Evolutionary conservation across 2,888 invertebrate genomes (phyloP).

Genomic region (Eupithecia inturbata): DNA sequence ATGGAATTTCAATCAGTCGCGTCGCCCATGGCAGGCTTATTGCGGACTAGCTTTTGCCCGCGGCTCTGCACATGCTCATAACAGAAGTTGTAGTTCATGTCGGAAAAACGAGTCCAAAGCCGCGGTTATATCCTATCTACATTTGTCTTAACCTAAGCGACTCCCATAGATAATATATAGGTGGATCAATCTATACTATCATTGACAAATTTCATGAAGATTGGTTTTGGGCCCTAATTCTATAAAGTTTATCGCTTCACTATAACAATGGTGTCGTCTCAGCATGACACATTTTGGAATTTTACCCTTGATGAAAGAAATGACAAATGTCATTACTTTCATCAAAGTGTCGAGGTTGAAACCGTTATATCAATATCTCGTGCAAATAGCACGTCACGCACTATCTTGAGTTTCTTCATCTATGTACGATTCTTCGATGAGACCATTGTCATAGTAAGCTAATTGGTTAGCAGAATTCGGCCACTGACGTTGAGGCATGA

Average conservation of each 20-base stretch:
- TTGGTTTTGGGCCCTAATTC: background rate
- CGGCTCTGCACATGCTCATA: conserved; percentile 11
- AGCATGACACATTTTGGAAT: too few relatives aligned
- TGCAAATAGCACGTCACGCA: too few relatives aligned
- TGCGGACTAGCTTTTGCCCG: conserved; percentile 46
- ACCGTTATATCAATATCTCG: too few relatives aligned
- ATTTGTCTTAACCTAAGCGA: background rate
- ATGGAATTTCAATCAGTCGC: conserved; percentile 81
- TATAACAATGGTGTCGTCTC: too few relatives aligned
- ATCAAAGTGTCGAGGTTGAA: too few relatives aligned
- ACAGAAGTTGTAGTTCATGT: background rate
- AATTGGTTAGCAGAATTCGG: too few relatives aligned
- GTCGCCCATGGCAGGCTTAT: conserved; percentile 47
- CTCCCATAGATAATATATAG: background rate
- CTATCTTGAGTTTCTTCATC: too few relatives aligned
- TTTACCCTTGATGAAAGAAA: too few relatives aligned
- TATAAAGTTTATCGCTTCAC: background rate
- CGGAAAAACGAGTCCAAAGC: background rate
- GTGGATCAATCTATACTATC: background rate
- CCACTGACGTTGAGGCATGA: too few relatives aligned
- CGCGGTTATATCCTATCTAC: background rate
- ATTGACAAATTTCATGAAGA: background rate
- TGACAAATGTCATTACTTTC: too few relatives aligned
- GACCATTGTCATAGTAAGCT: too few relatives aligned
- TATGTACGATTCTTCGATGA: too few relatives aligned